phyloP scores from a whole-genome alignment of 2,113 vertebrate genomes.

The Egretta garzetta region DNA sequence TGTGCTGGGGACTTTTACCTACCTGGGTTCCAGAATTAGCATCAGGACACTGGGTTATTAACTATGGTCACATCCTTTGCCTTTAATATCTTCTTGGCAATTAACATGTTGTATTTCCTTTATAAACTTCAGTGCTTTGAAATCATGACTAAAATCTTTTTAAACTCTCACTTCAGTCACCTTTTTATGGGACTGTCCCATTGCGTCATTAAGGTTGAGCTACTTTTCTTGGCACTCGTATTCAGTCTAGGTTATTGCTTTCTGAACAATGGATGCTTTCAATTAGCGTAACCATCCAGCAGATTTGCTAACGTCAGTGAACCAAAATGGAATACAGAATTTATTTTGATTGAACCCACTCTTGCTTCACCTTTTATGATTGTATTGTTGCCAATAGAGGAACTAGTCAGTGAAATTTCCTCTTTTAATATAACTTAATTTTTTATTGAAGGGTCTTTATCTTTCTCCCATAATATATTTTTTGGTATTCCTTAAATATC shows the following conservation, averaged over 20 bases:
- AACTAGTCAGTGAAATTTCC: neutral
- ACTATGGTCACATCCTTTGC: neutral
- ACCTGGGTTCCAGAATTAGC: neutral
- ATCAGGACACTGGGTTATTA: neutral
- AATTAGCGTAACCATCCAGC: neutral
- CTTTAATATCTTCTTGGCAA: neutral
- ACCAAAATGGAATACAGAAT: neutral
- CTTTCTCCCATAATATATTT: neutral
- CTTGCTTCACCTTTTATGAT: neutral
- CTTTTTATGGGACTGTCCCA: neutral
- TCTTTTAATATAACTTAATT: neutral
- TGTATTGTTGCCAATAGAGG: neutral
- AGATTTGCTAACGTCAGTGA: neutral
- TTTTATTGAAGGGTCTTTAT: neutral
- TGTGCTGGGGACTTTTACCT: neutral
- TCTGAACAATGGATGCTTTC: neutral
- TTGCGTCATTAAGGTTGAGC: neutral
- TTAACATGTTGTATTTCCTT: neutral
- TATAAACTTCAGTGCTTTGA: neutral
- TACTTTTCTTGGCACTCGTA: neutral
- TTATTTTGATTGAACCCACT: neutral
- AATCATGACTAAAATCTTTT: neutral
- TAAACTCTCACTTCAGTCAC: neutral
- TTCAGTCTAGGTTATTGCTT: neutral
- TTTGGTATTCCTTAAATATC: neutral